phyloP scores from a whole-genome alignment of 2,113 vertebrate genomes.

The Pithys albifrons region DNA sequence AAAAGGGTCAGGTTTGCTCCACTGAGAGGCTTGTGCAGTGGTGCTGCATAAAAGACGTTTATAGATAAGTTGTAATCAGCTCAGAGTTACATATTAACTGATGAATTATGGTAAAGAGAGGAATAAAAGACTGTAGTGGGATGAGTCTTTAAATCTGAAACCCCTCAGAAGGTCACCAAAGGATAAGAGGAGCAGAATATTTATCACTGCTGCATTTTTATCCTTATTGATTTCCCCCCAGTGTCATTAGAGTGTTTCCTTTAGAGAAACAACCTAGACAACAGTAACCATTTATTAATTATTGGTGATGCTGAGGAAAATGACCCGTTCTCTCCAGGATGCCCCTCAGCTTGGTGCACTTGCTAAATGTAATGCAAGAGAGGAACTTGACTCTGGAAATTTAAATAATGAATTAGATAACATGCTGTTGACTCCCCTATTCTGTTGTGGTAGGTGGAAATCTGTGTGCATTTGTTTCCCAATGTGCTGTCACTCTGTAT shows the following conservation, averaged over 20 bases:
- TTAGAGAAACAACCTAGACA: constrained; percentile 51
- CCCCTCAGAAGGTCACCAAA: constrained; percentile 52
- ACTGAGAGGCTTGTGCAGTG: neutral
- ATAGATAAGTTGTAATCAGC: constrained; percentile 65
- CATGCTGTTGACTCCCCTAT: constrained; percentile 28
- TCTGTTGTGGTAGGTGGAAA: constrained; percentile 46
- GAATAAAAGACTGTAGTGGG: constrained; percentile 44
- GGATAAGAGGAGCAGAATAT: constrained; percentile 54
- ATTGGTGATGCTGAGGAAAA: constrained; percentile 49
- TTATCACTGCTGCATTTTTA: constrained; percentile 64
- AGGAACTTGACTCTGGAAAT: constrained; percentile 58
- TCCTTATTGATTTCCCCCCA: constrained; percentile 49
- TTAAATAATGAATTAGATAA: constrained; percentile 65
- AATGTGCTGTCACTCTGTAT: neutral
- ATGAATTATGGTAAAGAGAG: constrained; percentile 51
- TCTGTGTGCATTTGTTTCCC: constrained; percentile 43
- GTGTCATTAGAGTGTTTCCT: constrained; percentile 55
- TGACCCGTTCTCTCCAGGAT: neutral
- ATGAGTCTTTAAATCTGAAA: constrained; percentile 61
- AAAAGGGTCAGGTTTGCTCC: neutral
- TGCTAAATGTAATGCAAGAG: constrained; percentile 44
- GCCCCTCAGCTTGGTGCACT: constrained; percentile 12
- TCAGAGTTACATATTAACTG: constrained; percentile 66
- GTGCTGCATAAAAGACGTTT: constrained; percentile 49
- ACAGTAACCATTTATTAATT: constrained; percentile 66